Base-by-base conservation (phyloP, 2,797 vertebrate species). In the Chloroceryle inda region DNA sequence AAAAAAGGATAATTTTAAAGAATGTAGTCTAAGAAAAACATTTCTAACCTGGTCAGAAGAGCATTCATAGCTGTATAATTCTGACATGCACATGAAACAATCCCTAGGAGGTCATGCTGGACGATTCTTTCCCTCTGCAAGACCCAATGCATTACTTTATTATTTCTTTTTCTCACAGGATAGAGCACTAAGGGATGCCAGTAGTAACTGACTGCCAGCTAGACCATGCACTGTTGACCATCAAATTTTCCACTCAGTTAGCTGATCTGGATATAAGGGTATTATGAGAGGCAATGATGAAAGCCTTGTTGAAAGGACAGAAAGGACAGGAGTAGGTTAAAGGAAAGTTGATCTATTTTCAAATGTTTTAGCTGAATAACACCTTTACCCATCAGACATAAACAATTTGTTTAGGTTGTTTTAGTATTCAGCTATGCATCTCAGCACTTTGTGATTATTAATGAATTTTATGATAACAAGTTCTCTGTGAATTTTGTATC, bases 81-180 rank as follows among this genome's bases (percentile, higher is more conserved):
- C 53, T 53, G 71, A 45, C 16, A n/a, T 35, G n/a, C 6, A 24
- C 27, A 45, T 45, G 49, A 80, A 68, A 13, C n/a, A 61, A 45
- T 24, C 27, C 33, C 10, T 29, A 37, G 29, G 10, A 79, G 17
- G 22, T 27, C 0, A 0, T 49, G 17, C 19, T 66, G 21, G 19
- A 63, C 55, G 38, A 63, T 38, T 40, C 10, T 53, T 44, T 69
- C 56, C 17, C 31, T 69, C 42, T 53, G 56, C 74, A 44, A 37
- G 24, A 53, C 11, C 1, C 52, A 74, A 10, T 20, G 21, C 4
- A 19, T 23, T 53, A 55, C 9, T 33, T 44, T 3, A 44, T 74
- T 64, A 33, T 72, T 90, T 74, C 12, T 21, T 58, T 66, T 40
- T 26, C 26, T 58, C 23, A 49, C 49, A 29, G 24, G 33, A 47